These are phyloP conservation scores for Trigoniulus corallinus DNA, from an alignment of 1,140 invertebrate species.

Conservation along the genomic window DNA sequence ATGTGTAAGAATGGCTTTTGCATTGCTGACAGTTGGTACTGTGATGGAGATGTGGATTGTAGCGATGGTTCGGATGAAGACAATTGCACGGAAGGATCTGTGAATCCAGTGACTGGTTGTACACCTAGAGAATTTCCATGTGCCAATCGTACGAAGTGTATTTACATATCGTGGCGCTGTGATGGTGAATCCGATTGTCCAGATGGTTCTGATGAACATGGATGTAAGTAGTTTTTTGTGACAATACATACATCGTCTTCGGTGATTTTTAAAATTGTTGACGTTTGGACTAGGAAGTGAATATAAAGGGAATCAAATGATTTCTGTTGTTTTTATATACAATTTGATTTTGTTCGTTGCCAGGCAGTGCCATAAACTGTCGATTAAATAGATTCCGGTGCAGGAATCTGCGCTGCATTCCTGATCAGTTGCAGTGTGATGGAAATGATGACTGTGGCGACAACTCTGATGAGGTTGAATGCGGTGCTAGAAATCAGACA, in stretches of 20 bases:
- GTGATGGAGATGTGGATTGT: conserved; percentile 35
- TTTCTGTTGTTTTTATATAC: too few species aligned
- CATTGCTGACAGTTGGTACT: conserved; percentile 36
- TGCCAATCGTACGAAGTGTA: conserved; percentile 63
- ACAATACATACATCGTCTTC: too few species aligned
- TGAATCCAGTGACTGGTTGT: too few species aligned
- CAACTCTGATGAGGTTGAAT: conserved; percentile 18
- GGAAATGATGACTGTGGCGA: conserved; percentile 22
- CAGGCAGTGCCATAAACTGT: conserved; percentile 26
- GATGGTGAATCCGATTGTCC: conserved; percentile 53
- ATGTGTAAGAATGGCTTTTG: conserved; percentile 31
- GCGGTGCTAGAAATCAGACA: conserved; percentile 10
- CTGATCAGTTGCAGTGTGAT: conserved; percentile 26
- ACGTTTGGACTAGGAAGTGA: too few species aligned
- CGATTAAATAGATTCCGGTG: conserved; percentile 44
- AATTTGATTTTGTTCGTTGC: not conserved
- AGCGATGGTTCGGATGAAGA: conserved; percentile 58
- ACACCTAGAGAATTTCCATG: conserved; percentile 62
- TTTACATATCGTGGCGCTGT: conserved; percentile 58
- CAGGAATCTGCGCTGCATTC: conserved; percentile 41
- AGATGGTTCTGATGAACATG: conserved; percentile 56
- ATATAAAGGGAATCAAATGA: too few species aligned
- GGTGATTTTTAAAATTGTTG: too few species aligned
- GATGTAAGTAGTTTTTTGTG: too few species aligned
- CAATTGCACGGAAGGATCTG: conserved; percentile 43